Evolutionary conservation across 1,140 invertebrate genomes (phyloP), one percentile per base, ranked within the genome.

Genomic region (Sinonovacula constricta): DNA sequence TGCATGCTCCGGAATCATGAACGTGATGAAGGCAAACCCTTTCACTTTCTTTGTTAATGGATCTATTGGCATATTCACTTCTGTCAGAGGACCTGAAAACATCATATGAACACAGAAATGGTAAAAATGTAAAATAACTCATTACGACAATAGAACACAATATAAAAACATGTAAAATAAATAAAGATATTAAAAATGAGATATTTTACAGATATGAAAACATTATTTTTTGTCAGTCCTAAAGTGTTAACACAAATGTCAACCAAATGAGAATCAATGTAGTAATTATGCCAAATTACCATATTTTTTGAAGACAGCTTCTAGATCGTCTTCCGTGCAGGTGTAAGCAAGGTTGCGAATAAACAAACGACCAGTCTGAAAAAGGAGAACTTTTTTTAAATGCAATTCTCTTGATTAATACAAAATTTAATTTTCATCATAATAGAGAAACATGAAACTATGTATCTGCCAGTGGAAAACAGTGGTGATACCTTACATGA

Each of bases 1-100:
- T 0, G 98, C 98, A 92, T 99, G 95, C 90, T 99, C 98, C 0
- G 98, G 97, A 92, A 99, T 95, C 87, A 99, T 91, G 90, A 95
- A 99, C 0, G 96, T 97, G 0, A 99, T 93, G 2, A 95, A 95
- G 0, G 96, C 98, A 92, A 98, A 99, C 2, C 98, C 98, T 92
- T 99, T 99, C 0, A 94, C 92, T 90, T 96, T 95, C 57, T 97
- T 94, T 0, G 95, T 95, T 2, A 94, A 86, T 79, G 92, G 93
- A 90, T 99, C 98, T 67, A 99, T 93, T 0, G 98, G 97, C 83
- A 99, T 92, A 90, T 95, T 95, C 0, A 99, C 92, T 91, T 99
- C 98, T 10, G 95, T 93, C 28, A 99, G 74, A 4, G 95, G 95
- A 79, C 97, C 96, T 96, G 83, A 45, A 91, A 89, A n/a, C n/a